Conservation (phyloP, 1,140 invertebrate genomes). For the Drosophila suzukii region DNA sequence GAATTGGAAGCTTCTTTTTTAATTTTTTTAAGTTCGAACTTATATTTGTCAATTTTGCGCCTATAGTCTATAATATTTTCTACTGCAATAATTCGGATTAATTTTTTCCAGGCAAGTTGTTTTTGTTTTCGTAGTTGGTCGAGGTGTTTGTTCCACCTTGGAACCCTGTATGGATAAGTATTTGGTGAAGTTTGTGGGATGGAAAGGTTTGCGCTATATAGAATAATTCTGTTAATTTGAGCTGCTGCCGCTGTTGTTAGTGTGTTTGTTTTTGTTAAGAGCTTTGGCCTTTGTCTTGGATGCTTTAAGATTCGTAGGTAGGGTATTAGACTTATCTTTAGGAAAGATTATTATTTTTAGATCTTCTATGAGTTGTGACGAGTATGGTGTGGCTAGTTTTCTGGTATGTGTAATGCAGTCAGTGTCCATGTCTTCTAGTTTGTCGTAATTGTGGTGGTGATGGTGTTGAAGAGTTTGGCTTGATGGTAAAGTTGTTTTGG, state of each 20-base stretch:
- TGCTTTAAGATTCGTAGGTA: background rate
- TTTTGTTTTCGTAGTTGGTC: conserved; percentile 16
- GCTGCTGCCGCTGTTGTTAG: background rate
- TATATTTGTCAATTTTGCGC: conserved; percentile 11
- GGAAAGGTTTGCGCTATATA: conserved; percentile 7
- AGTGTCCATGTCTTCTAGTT: no score
- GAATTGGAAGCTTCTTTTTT: conserved; percentile 8
- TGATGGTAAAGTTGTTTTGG: no score
- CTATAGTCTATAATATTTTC: conserved; percentile 18
- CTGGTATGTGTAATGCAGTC: no score
- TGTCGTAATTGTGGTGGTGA: no score
- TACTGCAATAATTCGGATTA: background rate
- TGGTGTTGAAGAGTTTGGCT: no score
- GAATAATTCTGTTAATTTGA: conserved; percentile 18
- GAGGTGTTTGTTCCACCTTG: conserved; percentile 18
- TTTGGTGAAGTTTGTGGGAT: conserved; percentile 26
- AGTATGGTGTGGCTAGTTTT: no score
- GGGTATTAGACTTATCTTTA: no score
- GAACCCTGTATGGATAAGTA: conserved; percentile 1
- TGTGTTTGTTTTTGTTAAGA: background rate
- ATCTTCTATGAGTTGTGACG: no score
- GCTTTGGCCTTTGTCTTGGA: background rate
- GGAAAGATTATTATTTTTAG: no score
- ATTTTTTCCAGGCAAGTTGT: conserved; percentile 16
- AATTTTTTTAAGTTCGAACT: conserved; percentile 5